phyloP scores from a whole-genome alignment of 2,797 vertebrate species.

The Xenops minutus region DNA sequence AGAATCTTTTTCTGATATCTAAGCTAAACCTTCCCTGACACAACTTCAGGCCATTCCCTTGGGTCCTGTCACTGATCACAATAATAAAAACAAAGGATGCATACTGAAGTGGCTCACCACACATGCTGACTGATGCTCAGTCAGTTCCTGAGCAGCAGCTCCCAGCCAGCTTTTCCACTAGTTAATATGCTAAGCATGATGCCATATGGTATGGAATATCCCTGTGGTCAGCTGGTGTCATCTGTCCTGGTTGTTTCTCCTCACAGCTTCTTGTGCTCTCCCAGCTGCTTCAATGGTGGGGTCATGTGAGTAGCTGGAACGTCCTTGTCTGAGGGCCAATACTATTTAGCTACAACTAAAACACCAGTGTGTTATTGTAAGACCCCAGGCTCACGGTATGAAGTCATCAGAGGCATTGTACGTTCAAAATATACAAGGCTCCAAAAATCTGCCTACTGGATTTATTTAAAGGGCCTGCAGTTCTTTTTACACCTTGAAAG shows the following conservation, averaged over 20 bases:
- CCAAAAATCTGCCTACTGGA: not conserved
- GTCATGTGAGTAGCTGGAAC: not conserved
- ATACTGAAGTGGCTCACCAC: not conserved
- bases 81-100: not conserved
- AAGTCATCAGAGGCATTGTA: not conserved
- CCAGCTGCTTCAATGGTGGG: too few species aligned
- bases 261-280: not conserved
- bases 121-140: fast-evolving
- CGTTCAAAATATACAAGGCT: not conserved
- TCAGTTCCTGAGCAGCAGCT: not conserved
- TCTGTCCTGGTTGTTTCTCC: not conserved
- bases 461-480: not conserved
- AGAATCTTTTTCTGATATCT: not conserved
- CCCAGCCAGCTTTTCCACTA: not conserved
- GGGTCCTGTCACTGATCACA: not conserved
- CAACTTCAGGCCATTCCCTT: not conserved
- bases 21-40: not conserved
- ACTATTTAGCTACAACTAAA: not conserved
- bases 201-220: not conserved
- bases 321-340: not conserved
- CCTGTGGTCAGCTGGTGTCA: not conserved
- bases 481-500: not conserved
- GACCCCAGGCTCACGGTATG: not conserved
- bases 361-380: not conserved
- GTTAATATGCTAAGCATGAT: not conserved